phyloP scores from a whole-genome alignment of 2,797 vertebrate genomes.

The Carcharodon carcharias region DNA sequence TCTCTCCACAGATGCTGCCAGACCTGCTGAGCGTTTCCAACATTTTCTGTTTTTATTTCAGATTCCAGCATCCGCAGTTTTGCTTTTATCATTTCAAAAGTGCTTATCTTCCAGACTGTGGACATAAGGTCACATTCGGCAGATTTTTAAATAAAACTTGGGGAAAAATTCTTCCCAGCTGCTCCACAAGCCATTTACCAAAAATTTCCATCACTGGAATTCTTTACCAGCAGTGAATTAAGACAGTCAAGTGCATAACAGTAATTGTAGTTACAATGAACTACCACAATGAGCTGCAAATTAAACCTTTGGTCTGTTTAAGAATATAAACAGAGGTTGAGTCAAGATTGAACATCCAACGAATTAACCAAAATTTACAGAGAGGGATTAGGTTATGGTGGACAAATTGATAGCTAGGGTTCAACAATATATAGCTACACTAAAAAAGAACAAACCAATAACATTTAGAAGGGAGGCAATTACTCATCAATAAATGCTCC shows the following conservation, averaged over 20 bases:
- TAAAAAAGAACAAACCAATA: background rate
- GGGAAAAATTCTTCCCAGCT: background rate
- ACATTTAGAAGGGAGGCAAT: background rate
- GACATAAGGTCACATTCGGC: background rate
- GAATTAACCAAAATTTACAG: background rate
- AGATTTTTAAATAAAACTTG: background rate
- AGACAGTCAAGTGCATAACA: background rate
- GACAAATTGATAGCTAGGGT: background rate
- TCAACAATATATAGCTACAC: background rate
- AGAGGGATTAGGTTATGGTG: background rate
- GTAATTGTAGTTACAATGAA: background rate
- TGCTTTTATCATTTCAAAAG: background rate
- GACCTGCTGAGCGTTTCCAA: too few relatives aligned
- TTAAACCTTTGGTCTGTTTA: background rate
- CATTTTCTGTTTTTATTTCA: too few relatives aligned
- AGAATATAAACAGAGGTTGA: background rate
- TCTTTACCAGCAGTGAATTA: background rate
- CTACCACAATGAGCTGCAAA: background rate
- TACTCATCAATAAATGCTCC: background rate
- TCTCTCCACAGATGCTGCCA: too few relatives aligned
- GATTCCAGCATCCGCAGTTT: too few relatives aligned
- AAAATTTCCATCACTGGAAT: background rate
- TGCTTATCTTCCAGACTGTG: background rate
- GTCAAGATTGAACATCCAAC: too few relatives aligned
- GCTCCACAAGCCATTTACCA: background rate